phyloP scores from a whole-genome alignment of 2,113 vertebrate genomes.

The Notechis scutatus region DNA sequence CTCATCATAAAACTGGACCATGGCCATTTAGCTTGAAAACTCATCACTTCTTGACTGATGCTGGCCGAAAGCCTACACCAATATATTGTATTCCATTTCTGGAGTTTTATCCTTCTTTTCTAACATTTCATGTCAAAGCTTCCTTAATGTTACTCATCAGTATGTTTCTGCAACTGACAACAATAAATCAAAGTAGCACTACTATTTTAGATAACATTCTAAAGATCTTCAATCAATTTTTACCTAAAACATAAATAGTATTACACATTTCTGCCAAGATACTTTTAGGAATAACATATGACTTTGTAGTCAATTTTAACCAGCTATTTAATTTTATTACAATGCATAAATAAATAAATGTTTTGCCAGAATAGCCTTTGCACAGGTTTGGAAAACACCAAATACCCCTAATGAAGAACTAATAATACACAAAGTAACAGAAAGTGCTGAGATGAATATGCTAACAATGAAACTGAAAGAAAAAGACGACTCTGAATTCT shows the following conservation, averaged over 20 bases:
- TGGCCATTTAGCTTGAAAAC: too few species aligned
- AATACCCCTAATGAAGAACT: too few species aligned
- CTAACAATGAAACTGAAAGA: too few species aligned
- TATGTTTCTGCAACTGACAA: neutral
- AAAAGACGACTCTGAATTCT: too few species aligned
- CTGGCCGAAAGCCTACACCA: too few species aligned
- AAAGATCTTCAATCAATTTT: neutral
- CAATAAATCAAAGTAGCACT: neutral
- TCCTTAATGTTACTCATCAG: neutral
- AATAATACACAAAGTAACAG: too few species aligned
- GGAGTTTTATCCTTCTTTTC: neutral
- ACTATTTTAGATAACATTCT: neutral
- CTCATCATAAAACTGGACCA: too few species aligned
- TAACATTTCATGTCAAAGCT: neutral
- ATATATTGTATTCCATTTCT: neutral
- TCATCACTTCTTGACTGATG: too few species aligned
- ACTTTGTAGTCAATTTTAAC: rapidly evolving
- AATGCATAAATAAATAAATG: neutral
- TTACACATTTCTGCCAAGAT: neutral
- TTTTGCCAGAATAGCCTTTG: neutral
- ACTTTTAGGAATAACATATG: neutral
- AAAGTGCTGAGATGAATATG: too few species aligned
- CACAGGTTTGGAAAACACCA: too few species aligned
- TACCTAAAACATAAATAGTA: neutral
- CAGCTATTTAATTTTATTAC: neutral